phyloP scores from a whole-genome alignment of 2,797 vertebrate genomes.

The Amblyraja radiata region DNA sequence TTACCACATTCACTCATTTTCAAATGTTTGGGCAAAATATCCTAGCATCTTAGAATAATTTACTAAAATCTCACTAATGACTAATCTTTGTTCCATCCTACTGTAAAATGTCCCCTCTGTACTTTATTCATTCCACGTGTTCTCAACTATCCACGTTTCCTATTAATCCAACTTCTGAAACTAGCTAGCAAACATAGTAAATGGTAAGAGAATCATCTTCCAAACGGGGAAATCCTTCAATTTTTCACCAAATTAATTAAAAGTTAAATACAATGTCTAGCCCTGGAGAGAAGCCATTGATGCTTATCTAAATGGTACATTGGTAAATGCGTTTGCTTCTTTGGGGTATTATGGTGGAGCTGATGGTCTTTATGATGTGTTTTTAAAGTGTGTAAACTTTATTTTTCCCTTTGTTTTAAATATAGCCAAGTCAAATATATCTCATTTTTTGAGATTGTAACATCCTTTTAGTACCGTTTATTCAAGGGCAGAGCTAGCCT shows the following conservation, averaged over 20 bases:
- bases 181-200: background rate
- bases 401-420: no score
- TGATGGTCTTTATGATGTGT: background rate
- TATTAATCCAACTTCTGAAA: background rate
- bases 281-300: background rate
- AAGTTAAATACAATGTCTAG: background rate
- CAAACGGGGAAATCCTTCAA: background rate
- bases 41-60: conserved; percentile 18
- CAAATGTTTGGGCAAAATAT: background rate
- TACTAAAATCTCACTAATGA: background rate
- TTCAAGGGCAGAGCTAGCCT: background rate
- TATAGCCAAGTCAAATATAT: no score
- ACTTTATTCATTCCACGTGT: background rate
- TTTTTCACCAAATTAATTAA: background rate
- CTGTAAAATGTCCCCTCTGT: background rate
- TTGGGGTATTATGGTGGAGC: background rate
- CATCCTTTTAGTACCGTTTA: background rate
- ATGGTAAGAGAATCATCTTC: background rate
- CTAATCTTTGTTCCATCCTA: background rate
- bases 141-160: background rate
- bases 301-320: background rate
- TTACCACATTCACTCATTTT: background rate
- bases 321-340: background rate
- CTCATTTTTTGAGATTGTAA: no score
- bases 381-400: no score